A percentile compares a stretch with the other conserved stretches of the same genome.
These are phyloP conservation scores for Drosophila recens DNA, from an alignment of 2,888 invertebrate species.

Conservation along the genomic window DNA sequence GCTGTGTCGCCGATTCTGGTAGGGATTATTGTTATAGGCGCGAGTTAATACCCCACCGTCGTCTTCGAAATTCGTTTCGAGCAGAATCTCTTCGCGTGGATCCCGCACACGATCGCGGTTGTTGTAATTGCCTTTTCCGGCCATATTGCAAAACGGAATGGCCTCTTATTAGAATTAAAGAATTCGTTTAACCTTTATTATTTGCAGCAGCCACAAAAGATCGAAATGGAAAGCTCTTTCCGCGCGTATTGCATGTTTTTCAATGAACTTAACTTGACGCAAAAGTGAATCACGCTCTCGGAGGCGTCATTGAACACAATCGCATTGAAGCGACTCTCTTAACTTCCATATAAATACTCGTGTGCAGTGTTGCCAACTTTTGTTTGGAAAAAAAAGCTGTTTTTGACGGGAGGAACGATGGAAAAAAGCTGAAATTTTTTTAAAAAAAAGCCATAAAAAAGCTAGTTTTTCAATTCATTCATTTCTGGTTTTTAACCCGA, in stretches of 20 bases:
- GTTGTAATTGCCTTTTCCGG: slow-evolving; percentile 69
- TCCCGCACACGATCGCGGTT: slow-evolving; percentile 84
- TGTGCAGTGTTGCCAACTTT: too few relatives aligned
- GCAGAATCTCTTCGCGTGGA: slow-evolving; percentile 85
- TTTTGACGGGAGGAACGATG: too few relatives aligned
- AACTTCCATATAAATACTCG: slow-evolving; percentile 2
- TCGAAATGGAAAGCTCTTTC: slow-evolving; percentile 30
- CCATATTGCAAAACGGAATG: slow-evolving; percentile 67
- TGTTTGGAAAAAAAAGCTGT: too few relatives aligned
- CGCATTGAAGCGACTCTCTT: slow-evolving; percentile 34
- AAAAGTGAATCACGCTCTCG: slow-evolving; percentile 48
- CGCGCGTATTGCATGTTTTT: slow-evolving; percentile 29
- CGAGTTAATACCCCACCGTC: slow-evolving; percentile 85
- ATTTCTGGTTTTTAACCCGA: too few relatives aligned
- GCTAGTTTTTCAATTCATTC: too few relatives aligned
- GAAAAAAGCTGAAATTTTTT: too few relatives aligned
- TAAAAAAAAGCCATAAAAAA: too few relatives aligned
- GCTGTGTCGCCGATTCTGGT: slow-evolving; percentile 79
- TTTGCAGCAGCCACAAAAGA: slow-evolving; percentile 18
- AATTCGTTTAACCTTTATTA: slow-evolving; percentile 16
- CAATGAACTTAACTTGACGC: slow-evolving; percentile 28
- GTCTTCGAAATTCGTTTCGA: slow-evolving; percentile 86
- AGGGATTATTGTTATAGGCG: slow-evolving; percentile 84
- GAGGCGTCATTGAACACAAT: slow-evolving; percentile 29
- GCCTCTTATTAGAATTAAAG: slow-evolving; percentile 23